These are phyloP conservation scores for Molorchus minor DNA, from an alignment of 2,888 invertebrate genomes.

Conservation along the genomic window DNA sequence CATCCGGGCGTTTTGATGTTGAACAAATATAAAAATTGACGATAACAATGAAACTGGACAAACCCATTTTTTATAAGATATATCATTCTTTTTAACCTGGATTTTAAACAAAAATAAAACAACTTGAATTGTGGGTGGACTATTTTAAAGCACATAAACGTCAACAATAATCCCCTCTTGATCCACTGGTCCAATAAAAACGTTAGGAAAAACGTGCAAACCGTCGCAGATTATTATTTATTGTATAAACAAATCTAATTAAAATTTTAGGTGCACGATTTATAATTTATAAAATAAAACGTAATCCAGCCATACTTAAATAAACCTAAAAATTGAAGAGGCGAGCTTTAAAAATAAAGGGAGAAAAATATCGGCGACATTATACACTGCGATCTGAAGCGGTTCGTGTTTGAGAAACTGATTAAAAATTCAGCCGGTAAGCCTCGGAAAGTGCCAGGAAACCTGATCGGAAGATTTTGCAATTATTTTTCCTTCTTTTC, in stretches of 20 bases:
- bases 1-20: no score
- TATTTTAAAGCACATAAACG: background rate
- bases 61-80: no score
- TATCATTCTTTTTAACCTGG: no score
- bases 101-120: no score
- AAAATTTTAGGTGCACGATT: conserved; percentile 16
- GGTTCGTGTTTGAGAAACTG: conserved; percentile 61
- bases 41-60: no score
- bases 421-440: conserved; percentile 63
- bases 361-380: conserved; percentile 49
- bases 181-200: background rate
- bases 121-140: background rate
- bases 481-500: conserved; percentile 60
- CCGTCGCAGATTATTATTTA: conserved; percentile 2
- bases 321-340: conserved; percentile 57
- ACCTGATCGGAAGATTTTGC: conserved; percentile 61
- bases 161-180: background rate
- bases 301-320: conserved; percentile 46
- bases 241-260: conserved; percentile 14
- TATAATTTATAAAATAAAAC: conserved; percentile 32
- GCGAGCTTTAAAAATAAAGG: conserved; percentile 55
- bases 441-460: conserved; percentile 60
- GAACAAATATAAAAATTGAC: no score
- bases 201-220: background rate
- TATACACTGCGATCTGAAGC: conserved; percentile 45